These are phyloP conservation scores for Sinocyclocheilus anshuiensis DNA, from an alignment of 2,113 vertebrate genomes.

Conservation along the genomic window DNA sequence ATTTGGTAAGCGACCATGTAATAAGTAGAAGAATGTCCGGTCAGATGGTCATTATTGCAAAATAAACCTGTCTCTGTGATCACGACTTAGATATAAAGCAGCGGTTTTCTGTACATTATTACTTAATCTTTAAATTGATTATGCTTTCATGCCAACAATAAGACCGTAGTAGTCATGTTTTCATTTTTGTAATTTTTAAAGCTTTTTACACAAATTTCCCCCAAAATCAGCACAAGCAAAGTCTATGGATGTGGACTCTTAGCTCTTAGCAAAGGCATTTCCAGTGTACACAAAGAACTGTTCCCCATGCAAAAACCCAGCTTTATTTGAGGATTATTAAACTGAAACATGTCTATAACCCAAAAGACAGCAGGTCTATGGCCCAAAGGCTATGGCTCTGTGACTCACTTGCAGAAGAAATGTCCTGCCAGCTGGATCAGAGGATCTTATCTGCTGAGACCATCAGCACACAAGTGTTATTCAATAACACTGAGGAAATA, in stretches of 20 bases:
- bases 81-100: too few relatives aligned
- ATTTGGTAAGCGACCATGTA: too few relatives aligned
- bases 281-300: not conserved
- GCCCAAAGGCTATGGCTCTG: too few relatives aligned
- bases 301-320: not conserved
- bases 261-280: not conserved
- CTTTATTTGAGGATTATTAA: not conserved
- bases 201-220: not conserved
- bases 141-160: not conserved
- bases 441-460: slow-evolving; percentile 30
- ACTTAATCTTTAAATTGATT: too few relatives aligned
- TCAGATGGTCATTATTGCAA: too few relatives aligned
- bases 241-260: not conserved
- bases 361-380: not conserved
- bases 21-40: too few relatives aligned
- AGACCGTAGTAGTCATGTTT: not conserved
- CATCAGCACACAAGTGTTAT: slow-evolving; percentile 40
- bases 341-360: not conserved
- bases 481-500: slow-evolving; percentile 2
- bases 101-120: too few relatives aligned
- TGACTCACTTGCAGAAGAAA: not conserved
- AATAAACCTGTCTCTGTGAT: too few relatives aligned
- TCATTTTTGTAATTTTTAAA: not conserved
- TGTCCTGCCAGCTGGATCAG: slow-evolving; percentile 30
- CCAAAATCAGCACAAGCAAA: not conserved